A percentile compares a stretch with the other conserved stretches of the same genome.
Conservation (phyloP, 2,888 invertebrate species). For the Phengaris arion region DNA sequence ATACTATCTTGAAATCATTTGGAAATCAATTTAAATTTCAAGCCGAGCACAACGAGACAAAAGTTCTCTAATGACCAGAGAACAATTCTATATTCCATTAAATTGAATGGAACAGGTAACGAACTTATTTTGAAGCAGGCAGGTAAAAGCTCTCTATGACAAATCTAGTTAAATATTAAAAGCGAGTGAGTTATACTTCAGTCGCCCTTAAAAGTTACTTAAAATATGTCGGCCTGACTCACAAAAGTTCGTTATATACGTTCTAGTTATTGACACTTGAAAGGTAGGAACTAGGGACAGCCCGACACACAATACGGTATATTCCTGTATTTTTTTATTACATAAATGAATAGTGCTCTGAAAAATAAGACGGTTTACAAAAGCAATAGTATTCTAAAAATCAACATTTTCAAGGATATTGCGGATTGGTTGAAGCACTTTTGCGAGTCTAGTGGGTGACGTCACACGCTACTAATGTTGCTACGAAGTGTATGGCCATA, state of each 20-base stretch:
- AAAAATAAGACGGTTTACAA: no score
- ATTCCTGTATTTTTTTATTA: no score
- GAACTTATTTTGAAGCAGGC: constrained; percentile 21
- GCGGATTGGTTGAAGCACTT: no score
- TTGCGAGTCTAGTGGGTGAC: no score
- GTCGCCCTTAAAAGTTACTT: neutral
- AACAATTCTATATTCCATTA: constrained; percentile 15
- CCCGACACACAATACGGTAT: no score
- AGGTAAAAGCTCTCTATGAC: constrained; percentile 17
- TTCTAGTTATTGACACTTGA: neutral
- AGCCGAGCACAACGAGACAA: constrained; percentile 1
- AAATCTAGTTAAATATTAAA: constrained; percentile 22
- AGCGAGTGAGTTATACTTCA: neutral
- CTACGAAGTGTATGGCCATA: no score
- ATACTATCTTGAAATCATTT: neutral
- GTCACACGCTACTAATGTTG: no score
- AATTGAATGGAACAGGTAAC: constrained; percentile 7
- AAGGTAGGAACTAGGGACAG: neutral
- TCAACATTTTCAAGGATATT: no score
- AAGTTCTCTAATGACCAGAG: constrained; percentile 17
- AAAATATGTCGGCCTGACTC: neutral
- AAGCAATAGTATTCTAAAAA: no score
- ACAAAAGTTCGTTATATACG: neutral
- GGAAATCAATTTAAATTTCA: constrained; percentile 16
- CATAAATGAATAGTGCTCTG: no score